phyloP scores from a whole-genome alignment of 2,888 invertebrate genomes.

The Dexiosoma caninum region DNA sequence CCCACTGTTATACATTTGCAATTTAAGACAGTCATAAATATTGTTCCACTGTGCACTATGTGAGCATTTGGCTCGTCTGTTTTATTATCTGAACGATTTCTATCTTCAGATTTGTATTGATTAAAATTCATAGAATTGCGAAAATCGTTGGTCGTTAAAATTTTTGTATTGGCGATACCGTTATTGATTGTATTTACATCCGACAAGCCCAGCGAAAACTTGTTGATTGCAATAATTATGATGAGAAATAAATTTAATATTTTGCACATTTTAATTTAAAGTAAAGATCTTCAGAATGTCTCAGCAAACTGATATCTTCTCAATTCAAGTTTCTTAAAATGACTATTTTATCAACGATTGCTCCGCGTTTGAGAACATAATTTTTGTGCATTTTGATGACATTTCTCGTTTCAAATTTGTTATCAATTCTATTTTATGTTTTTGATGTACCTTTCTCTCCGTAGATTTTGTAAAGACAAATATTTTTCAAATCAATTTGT shows the following conservation, averaged over 20 bases:
- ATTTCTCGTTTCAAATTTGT: background rate
- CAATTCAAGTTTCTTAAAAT: background rate
- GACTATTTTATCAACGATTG: background rate
- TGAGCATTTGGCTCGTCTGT: background rate
- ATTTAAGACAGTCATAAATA: background rate
- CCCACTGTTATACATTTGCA: constrained; percentile 27
- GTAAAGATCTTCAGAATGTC: background rate
- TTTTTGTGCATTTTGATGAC: too few relatives aligned
- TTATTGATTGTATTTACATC: background rate
- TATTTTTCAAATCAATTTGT: too few relatives aligned
- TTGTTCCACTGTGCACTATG: background rate
- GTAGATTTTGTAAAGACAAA: too few relatives aligned
- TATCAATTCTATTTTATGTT: too few relatives aligned
- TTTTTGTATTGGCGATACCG: too few relatives aligned
- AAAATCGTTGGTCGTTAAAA: too few relatives aligned
- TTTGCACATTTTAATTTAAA: background rate
- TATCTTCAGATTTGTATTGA: background rate
- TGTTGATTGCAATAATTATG: background rate
- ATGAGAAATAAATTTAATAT: background rate
- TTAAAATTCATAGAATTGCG: background rate
- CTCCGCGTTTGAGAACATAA: background rate
- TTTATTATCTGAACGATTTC: background rate
- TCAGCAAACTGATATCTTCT: background rate
- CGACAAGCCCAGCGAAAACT: background rate
- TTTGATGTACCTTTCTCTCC: too few relatives aligned